Evolutionary conservation across 2,113 vertebrate genomes (phyloP).

Genomic region (Alligator mississippiensis): DNA sequence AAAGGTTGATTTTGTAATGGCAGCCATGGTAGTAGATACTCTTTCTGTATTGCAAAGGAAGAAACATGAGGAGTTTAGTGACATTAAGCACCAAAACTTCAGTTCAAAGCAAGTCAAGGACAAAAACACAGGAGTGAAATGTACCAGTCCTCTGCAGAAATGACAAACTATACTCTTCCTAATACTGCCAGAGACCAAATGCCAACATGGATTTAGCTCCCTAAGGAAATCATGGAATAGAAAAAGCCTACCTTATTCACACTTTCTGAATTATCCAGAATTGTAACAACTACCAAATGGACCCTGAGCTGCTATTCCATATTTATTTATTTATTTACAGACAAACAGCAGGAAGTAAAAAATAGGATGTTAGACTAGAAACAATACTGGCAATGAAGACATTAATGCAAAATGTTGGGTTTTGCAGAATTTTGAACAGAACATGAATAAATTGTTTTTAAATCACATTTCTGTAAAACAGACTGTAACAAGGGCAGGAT

Average conservation of each 20-base stretch:
- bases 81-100: neutral
- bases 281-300: neutral
- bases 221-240: neutral
- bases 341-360: neutral
- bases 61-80: neutral
- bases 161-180: neutral
- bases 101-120: neutral
- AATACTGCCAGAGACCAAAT: neutral
- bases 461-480: neutral
- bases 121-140: fast-evolving
- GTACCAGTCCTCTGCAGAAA: neutral
- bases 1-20: neutral
- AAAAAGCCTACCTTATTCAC: neutral
- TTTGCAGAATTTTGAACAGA: neutral
- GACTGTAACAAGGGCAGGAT: no score
- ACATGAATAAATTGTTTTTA: fast-evolving
- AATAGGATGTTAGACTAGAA: neutral
- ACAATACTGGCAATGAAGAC: neutral
- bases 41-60: neutral
- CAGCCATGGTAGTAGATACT: neutral
- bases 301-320: neutral
- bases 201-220: neutral
- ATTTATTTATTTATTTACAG: neutral
- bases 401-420: neutral
- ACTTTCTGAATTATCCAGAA: neutral